Evolutionary conservation across 35 echinoderm and acorn worm genomes (phyloP).

Genomic region (Apostichopus parvimensis): DNA sequence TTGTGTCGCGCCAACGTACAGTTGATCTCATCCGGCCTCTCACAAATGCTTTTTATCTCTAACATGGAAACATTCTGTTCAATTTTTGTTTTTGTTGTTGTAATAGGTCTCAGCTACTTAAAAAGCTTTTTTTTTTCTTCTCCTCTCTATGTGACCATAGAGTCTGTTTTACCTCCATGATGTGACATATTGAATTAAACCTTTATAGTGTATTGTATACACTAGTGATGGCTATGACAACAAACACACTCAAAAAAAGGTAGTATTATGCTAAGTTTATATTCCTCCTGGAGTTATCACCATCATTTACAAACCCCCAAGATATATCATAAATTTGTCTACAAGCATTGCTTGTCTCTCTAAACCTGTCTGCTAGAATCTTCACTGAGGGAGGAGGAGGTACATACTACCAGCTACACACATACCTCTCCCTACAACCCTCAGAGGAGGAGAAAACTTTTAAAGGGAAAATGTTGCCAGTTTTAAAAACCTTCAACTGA

Average conservation of each 20-base stretch:
- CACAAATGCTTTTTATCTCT: neutral
- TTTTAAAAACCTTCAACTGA: neutral
- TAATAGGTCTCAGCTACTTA: no score
- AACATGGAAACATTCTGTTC: neutral
- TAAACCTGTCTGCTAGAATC: neutral
- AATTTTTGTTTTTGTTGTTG: no score
- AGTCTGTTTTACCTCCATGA: neutral
- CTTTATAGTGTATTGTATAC: constrained; percentile 3
- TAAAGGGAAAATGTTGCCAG: no score
- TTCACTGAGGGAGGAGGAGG: no score
- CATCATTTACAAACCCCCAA: constrained; percentile 3
- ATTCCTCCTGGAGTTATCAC: neutral
- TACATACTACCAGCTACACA: no score
- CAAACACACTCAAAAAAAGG: neutral
- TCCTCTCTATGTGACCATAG: neutral
- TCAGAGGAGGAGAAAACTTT: no score
- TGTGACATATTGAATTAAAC: neutral
- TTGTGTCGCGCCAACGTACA: neutral
- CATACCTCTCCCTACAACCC: no score
- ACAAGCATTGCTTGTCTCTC: constrained; percentile 1
- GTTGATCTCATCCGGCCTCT: neutral
- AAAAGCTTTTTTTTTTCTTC: neutral
- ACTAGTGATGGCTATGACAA: neutral
- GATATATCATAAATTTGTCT: neutral
- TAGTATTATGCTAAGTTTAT: neutral